Evolutionary conservation across 2,888 invertebrate genomes (phyloP).

Genomic region (Campaea margaritaria): DNA sequence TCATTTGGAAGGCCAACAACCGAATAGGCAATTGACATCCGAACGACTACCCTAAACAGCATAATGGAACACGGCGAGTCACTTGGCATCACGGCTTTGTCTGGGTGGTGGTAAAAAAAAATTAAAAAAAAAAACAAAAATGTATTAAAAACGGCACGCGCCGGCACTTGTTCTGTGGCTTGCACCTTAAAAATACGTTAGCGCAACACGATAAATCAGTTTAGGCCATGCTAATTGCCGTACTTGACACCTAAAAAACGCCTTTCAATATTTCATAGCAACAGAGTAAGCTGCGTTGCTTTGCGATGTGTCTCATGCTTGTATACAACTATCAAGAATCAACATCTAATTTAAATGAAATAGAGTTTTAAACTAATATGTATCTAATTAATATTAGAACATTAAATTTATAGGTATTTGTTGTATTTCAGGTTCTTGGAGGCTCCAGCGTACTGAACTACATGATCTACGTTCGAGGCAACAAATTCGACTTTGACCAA

Average conservation of each 20-base stretch:
- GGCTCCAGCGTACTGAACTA: conserved; percentile 95
- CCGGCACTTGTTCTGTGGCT: too few species aligned
- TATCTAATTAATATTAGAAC: neutral
- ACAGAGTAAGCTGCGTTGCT: too few species aligned
- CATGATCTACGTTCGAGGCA: conserved; percentile 96
- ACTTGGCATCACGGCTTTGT: too few species aligned
- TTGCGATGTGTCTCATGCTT: neutral
- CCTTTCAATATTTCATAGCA: neutral
- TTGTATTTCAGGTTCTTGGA: conserved; percentile 88
- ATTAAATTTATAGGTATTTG: neutral
- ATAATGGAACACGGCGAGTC: too few species aligned
- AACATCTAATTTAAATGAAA: neutral
- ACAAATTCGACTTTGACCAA: conserved; percentile 92
- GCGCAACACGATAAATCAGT: neutral
- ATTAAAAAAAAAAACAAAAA: too few species aligned
- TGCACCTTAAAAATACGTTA: too few species aligned
- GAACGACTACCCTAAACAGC: too few species aligned
- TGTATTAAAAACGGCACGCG: too few species aligned
- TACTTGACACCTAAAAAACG: neutral
- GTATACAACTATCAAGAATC: neutral
- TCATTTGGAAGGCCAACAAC: neutral
- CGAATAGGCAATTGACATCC: too few species aligned
- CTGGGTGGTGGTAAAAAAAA: too few species aligned
- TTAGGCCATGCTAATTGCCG: neutral
- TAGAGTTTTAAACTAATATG: too few species aligned